Conservation (phyloP, 92 coral and sea anemone genomes). For the Zoanthus sansibaricus region DNA sequence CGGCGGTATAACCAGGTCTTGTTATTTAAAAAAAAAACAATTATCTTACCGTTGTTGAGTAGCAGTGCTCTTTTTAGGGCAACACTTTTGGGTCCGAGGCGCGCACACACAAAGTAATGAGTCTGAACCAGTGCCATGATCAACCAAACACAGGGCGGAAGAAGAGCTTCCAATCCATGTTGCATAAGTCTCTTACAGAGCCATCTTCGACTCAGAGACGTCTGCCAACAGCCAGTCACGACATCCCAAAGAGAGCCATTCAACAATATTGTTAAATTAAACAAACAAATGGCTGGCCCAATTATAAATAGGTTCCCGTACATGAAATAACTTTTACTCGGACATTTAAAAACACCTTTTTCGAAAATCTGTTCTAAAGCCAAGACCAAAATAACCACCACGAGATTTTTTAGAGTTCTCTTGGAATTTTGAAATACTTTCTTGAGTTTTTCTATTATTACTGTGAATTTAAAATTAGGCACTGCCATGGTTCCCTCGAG, state of each 20-base stretch:
- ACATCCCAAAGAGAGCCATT: constrained; percentile 60
- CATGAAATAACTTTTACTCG: constrained; percentile 16
- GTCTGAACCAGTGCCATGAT: constrained; percentile 65
- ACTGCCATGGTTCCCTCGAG: too few species aligned
- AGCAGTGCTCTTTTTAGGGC: constrained; percentile 50
- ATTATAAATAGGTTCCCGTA: constrained; percentile 60
- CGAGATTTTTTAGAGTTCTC: constrained; percentile 49
- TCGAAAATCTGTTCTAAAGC: constrained; percentile 67
- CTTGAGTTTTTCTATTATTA: background rate
- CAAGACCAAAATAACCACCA: constrained; percentile 56
- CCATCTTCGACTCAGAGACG: constrained; percentile 46
- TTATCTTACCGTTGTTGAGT: constrained; percentile 12
- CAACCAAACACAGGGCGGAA: constrained; percentile 68
- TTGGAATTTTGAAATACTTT: constrained; percentile 30
- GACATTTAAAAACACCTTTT: constrained; percentile 65
- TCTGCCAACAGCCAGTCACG: constrained; percentile 61
- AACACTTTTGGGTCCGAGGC: constrained; percentile 57
- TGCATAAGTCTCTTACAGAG: constrained; percentile 35
- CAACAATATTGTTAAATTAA: constrained; percentile 56
- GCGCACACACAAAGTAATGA: constrained; percentile 56
- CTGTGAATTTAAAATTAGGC: background rate
- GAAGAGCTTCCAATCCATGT: constrained; percentile 54
- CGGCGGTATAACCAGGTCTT: too few species aligned
- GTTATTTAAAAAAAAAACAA: background rate
- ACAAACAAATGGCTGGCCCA: constrained; percentile 65